phyloP scores from a whole-genome alignment of 2,888 invertebrate species.

The Onthophagus sagittarius region DNA sequence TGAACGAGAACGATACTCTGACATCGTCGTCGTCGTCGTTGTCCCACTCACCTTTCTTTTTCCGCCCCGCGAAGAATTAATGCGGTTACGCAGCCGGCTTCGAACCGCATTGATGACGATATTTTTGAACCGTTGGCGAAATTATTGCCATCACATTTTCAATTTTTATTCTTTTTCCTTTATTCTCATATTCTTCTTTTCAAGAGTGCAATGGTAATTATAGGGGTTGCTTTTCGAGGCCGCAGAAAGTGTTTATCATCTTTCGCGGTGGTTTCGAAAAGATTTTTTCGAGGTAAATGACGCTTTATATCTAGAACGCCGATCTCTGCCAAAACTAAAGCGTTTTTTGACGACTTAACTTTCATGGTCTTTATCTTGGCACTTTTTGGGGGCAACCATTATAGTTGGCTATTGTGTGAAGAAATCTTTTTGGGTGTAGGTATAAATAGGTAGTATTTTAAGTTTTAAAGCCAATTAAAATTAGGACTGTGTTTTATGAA shows the following conservation, averaged over 20 bases:
- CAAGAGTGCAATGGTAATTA: constrained; percentile 11
- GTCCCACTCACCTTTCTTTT: neutral
- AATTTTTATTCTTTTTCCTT: neutral
- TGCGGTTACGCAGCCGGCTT: constrained; percentile 12
- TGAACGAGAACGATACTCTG: constrained; percentile 5
- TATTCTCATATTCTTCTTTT: neutral
- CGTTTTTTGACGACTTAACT: neutral
- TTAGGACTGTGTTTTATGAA: neutral
- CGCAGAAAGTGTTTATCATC: neutral
- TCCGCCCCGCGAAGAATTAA: constrained; percentile 12
- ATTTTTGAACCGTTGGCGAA: neutral
- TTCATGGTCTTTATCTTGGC: neutral
- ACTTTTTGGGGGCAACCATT: neutral
- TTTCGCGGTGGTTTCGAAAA: neutral
- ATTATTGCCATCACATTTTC: neutral
- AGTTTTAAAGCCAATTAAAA: neutral
- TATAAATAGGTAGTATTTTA: neutral
- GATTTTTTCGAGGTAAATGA: constrained; percentile 12
- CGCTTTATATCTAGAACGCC: neutral
- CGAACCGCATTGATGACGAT: neutral
- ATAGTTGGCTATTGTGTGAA: neutral
- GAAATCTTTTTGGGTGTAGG: neutral
- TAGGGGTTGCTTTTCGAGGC: neutral
- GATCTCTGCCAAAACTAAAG: neutral
- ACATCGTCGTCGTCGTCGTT: neutral